Base-by-base conservation (phyloP, 2,888 invertebrate genomes). In the Apodemia hepburni region DNA sequence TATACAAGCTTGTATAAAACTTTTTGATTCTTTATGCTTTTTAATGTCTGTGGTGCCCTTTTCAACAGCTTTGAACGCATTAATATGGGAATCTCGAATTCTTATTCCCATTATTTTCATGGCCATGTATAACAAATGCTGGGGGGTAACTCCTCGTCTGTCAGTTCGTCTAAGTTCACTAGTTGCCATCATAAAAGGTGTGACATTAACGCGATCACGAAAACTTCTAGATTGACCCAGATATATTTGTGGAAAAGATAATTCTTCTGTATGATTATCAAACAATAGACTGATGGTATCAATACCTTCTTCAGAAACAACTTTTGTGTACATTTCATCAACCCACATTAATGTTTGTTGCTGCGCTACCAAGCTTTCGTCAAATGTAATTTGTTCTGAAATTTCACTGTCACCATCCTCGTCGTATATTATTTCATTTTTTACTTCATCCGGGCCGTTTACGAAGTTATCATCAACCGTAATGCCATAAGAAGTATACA, bases 91-190 rank as follows among this genome's bases (percentile, higher is more conserved):
- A 9, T 33, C 33, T 33, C 33, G 33, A 9, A 33, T 38, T 38
- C 35, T 66, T 68, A 47, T 65, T 63, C 76, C 61, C 72, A 81
- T 71, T 42, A 76, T 75, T 61, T 77, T 77, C 67, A 71, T 67
- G 4, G 76, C 75, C n/a, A 74, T 45, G 63, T 77, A 79, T 42
- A 75, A 68, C 15, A 81, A 60, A 59, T 80, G 71, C 27, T 76
- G 64, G 15, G 78, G 78, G 3, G 66, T 67, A n/a, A 71, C 74
- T 35, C 69, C 79, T 58, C 80, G 77, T 60, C 78, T 60, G 66
- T 81, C 79, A 61, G 68, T 60, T 33, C 78, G 63, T 60, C 78
- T 38, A 9, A 80, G 11, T 71, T 80, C 79, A 68, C 76, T 78
- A 5, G 76, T 35, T 29, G 77, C 75, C 63, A 75, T 74, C 73